Evolutionary conservation across 2,113 vertebrate genomes (phyloP).

Genomic region (Anser cygnoides): DNA sequence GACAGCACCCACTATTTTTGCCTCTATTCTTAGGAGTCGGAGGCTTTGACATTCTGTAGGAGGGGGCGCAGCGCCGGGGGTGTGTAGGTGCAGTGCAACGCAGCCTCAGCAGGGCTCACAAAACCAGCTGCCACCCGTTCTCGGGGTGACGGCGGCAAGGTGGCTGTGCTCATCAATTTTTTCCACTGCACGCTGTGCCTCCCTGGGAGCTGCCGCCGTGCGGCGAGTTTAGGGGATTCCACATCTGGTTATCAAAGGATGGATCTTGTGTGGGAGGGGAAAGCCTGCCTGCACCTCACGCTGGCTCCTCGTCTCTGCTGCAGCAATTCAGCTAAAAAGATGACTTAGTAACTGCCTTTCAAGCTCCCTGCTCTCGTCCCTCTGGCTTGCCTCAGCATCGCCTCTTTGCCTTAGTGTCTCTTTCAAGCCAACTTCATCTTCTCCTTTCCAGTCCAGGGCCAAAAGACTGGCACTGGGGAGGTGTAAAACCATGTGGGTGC

Average conservation of each 20-base stretch:
- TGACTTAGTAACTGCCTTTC: not conserved
- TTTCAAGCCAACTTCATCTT: not conserved
- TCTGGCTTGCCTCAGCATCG: not conserved
- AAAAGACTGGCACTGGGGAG: not conserved
- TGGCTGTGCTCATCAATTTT: conserved; percentile 2
- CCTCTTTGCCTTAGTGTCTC: not conserved
- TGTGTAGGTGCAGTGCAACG: conserved; percentile 41
- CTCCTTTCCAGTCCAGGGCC: not conserved
- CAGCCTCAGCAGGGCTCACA: not conserved
- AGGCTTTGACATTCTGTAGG: conserved; percentile 44
- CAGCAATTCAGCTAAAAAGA: not conserved
- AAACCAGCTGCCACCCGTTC: not conserved
- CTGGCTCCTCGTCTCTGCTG: not conserved
- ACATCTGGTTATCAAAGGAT: conserved; percentile 12
- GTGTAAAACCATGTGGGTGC: not conserved
- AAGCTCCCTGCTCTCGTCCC: not conserved
- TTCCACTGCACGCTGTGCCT: not conserved
- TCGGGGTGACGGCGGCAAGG: not conserved
- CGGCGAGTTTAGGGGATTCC: conserved; percentile 56
- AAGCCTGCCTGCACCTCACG: conserved; percentile 37
- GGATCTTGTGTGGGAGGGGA: conserved; percentile 59
- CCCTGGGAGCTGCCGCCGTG: not conserved
- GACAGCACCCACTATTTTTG: not conserved
- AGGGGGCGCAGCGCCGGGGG: rapidly evolving
- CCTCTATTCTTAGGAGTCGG: not conserved